Evolutionary conservation across 2,113 vertebrate species (phyloP).

Genomic region (Phrynosoma blainvillii): DNA sequence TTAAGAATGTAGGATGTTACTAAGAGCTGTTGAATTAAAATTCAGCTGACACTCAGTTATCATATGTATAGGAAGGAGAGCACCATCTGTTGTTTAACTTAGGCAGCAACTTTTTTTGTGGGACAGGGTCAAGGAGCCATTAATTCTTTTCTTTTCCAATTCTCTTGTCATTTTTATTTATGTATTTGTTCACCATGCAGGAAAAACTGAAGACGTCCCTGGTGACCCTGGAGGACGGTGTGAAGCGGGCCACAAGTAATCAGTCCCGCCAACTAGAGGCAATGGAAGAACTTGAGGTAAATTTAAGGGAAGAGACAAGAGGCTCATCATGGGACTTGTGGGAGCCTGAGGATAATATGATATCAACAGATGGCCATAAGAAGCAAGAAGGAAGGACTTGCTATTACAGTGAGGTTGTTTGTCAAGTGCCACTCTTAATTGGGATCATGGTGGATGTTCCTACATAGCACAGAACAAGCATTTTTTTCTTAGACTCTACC

Average conservation of each 20-base stretch:
- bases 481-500: neutral
- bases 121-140: no score
- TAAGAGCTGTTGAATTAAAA: no score
- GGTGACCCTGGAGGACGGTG: neutral
- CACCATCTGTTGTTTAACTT: neutral
- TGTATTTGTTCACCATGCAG: neutral
- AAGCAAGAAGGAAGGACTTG: neutral
- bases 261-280: neutral
- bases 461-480: neutral
- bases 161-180: neutral
- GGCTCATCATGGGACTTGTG: neutral
- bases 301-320: neutral
- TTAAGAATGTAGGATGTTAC: no score
- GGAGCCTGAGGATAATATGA: neutral
- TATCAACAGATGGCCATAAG: no score
- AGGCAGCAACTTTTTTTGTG: neutral
- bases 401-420: neutral
- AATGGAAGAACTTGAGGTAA: slow-evolving; percentile 14
- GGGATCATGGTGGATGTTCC: no score
- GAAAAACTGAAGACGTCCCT: slow-evolving; percentile 5
- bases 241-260: neutral
- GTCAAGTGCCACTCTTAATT: neutral
- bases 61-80: no score
- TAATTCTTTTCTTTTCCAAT: neutral
- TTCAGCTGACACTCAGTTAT: no score